Percentiles rank a stretch among this genome's conserved stretches.
Evolutionary conservation across 2,888 invertebrate species (phyloP).

Genomic region (Pristionchus mayeri): DNA sequence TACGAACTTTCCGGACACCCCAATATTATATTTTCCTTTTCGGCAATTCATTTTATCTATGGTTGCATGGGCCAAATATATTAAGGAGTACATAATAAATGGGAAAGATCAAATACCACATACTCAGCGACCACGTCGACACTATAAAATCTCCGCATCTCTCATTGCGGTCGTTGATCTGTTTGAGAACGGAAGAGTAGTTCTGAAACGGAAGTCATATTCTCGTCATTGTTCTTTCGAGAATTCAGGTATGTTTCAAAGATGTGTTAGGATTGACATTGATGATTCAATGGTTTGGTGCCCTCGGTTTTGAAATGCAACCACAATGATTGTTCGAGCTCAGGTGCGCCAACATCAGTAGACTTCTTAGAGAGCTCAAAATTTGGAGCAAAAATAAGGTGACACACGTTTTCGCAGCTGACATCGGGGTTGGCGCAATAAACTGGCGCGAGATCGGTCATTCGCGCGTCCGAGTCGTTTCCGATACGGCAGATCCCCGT

Average conservation of each 20-base stretch:
- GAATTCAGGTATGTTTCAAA: not conserved
- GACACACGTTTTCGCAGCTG: not conserved
- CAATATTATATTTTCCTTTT: no score
- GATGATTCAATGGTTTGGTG: no score
- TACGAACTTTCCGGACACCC: no score
- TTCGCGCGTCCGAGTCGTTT: not conserved
- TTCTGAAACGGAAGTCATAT: not conserved
- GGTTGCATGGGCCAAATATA: no score
- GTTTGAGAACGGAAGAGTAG: conserved; percentile 25
- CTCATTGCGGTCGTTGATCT: conserved; percentile 39
- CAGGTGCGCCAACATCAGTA: no score
- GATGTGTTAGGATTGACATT: no score
- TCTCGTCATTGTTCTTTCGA: not conserved
- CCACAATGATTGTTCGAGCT: no score
- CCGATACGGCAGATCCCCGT: not conserved
- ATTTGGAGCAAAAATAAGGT: no score
- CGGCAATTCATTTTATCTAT: no score
- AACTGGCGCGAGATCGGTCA: not conserved
- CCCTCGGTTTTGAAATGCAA: no score
- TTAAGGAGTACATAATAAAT: not conserved
- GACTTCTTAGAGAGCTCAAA: no score
- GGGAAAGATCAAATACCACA: not conserved
- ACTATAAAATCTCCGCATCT: not conserved
- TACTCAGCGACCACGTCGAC: conserved; percentile 33
- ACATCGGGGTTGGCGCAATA: not conserved